phyloP scores from a whole-genome alignment of 1,140 invertebrate species.

The Zophobas morio region DNA sequence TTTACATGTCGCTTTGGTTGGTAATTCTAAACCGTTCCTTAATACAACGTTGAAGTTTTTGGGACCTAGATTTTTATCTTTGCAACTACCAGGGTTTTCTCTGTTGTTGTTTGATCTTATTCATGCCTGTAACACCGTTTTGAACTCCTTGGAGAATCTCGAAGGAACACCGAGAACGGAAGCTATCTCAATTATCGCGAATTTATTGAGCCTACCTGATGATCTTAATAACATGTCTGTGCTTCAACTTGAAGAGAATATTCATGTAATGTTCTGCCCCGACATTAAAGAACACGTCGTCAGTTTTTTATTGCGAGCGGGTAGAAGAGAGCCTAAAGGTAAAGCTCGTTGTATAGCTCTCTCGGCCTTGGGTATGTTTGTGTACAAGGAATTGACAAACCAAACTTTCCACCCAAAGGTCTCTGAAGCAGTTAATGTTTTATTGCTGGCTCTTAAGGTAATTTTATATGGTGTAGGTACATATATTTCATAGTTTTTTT shows the following conservation, averaged over 20 bases:
- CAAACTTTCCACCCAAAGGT: conserved; percentile 79
- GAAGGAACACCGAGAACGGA: conserved; percentile 90
- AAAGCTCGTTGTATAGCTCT: conserved; percentile 92
- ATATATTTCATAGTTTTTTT: conserved; percentile 62
- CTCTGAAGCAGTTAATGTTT: conserved; percentile 87
- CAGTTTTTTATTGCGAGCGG: conserved; percentile 88
- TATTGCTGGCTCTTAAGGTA: conserved; percentile 89
- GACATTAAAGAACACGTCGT: conserved; percentile 93
- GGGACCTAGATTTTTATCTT: conserved; percentile 87
- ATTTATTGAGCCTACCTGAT: conserved; percentile 86
- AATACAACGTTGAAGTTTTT: conserved; percentile 74
- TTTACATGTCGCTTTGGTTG: conserved; percentile 80
- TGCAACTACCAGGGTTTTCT: conserved; percentile 90
- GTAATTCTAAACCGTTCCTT: conserved; percentile 74
- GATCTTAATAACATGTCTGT: conserved; percentile 84
- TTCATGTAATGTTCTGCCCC: conserved; percentile 79
- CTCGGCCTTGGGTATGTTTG: conserved; percentile 88
- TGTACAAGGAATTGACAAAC: conserved; percentile 83
- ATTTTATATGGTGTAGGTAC: conserved; percentile 49
- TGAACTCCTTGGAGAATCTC: conserved; percentile 84
- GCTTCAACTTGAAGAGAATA: conserved; percentile 83
- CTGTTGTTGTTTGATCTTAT: conserved; percentile 92
- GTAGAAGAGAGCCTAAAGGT: conserved; percentile 89
- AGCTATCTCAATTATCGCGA: conserved; percentile 92
- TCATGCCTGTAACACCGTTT: conserved; percentile 88